Base-by-base conservation (phyloP, 2,113 vertebrate species). In the Cynopterus brachyotis region DNA sequence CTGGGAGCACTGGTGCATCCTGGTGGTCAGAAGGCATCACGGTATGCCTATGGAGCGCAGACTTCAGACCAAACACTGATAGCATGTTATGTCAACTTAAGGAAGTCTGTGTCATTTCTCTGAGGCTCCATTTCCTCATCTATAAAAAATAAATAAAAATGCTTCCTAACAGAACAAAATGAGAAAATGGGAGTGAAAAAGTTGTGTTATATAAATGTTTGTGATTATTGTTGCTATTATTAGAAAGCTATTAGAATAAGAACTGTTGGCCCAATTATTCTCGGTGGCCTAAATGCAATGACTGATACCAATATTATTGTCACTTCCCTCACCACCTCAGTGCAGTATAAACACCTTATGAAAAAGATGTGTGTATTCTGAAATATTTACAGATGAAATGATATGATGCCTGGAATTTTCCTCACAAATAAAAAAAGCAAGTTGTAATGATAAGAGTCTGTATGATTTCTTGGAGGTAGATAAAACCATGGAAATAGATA, bases 301-400 rank as follows among this genome's bases (percentile, higher is more conserved):
- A 37, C 7, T 19, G 26, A 22, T 4, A 32, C 75, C 59, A 62
- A 67, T 24, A 62, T 72, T 37, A 55, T 12, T 53, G 42, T 59
- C 37, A 70, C 17, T 16, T 42, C 47, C 12, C 47, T 88, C n/a
- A 69, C 11, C n/a, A 66, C 37, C 60, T 94, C 87, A 57, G 10
- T 13, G n/a, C 4, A 19, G 7, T n/a, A 30, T 30, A 30, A 87
- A 76, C 30, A 19, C 30, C 17, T 28, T 15, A 69, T 45, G 75
- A 79, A 84, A 89, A 92, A 60, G 20, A 72, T 35, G 11, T 7
- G 16, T 50, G 22, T 32, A 55, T 66, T 79, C 88, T 76, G 76
- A 96, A 90, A 84, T 88, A 69, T 40, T 90, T 86, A 84, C 45
- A 60, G 70, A 35, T 20, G 8, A 70, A 88, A 80, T 45, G 35